Evolutionary conservation across 2,888 invertebrate species (phyloP).

Genomic region (Mechanitis messenoides): DNA sequence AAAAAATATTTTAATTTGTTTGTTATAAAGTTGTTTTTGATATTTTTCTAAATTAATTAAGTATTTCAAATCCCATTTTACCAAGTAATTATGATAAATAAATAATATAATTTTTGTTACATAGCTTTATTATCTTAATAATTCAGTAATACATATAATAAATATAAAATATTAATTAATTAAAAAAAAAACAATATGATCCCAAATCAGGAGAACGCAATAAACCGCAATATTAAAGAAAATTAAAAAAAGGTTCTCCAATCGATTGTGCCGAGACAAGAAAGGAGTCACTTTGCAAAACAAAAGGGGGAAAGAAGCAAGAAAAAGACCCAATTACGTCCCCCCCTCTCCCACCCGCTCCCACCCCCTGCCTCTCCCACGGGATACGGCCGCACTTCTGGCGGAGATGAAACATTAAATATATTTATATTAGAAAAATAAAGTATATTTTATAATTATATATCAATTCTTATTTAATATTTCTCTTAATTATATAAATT

Average conservation of each 20-base stretch:
- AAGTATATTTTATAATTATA: too few relatives aligned
- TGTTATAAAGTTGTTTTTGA: too few relatives aligned
- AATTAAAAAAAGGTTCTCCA: slow-evolving; percentile 32
- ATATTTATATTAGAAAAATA: not conserved
- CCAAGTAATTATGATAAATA: too few relatives aligned
- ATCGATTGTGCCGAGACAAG: slow-evolving; percentile 60
- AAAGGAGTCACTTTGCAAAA: slow-evolving; percentile 71
- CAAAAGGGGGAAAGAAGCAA: slow-evolving; percentile 52
- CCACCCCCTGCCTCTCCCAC: slow-evolving; percentile 34
- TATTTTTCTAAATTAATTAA: too few relatives aligned
- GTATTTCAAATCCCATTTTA: too few relatives aligned
- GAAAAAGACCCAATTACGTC: slow-evolving; percentile 75
- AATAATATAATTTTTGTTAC: too few relatives aligned
- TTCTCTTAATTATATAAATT: too few relatives aligned
- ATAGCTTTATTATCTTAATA: too few relatives aligned
- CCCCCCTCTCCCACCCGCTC: slow-evolving; percentile 33
- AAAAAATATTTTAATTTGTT: too few relatives aligned
- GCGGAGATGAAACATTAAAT: slow-evolving; percentile 18
- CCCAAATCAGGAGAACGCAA: slow-evolving; percentile 1
- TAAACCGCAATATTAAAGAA: slow-evolving; percentile 5
- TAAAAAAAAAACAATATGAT: not conserved
- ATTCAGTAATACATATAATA: too few relatives aligned
- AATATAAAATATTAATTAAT: not conserved
- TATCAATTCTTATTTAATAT: too few relatives aligned
- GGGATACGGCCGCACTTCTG: slow-evolving; percentile 27